Base-by-base conservation (phyloP, 2,113 vertebrate species). In the Mionectes macconnelli region DNA sequence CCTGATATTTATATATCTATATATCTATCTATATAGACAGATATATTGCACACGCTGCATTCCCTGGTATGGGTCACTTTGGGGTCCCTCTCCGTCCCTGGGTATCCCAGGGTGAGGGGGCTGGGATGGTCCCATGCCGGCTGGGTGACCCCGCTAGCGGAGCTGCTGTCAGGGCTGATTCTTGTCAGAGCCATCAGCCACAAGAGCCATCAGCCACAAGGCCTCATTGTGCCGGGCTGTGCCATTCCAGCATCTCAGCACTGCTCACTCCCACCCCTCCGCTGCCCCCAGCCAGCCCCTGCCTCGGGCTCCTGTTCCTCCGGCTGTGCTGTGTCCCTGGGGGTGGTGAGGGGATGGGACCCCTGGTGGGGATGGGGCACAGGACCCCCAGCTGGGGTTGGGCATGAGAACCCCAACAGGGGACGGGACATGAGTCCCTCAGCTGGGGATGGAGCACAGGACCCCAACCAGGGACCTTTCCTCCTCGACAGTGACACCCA, bases 111-210 rank as follows among this genome's bases (percentile, higher is more conserved):
- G 73, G n/a, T 2, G 14, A 45, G 57, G 2, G 27, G 42, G 44
- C 20, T 10, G 0, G 1, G 22, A 42, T 35, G 78, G 73, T 52
- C 27, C 80, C 1, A 0, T 53, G 44, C 60, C 0, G 14, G 72
- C 55, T 17, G n/a, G 55, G 47, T 77, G 87, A 85, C 73, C 69
- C 86, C 1, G 2, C 68, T 5, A 3, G 5, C 7, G 6, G 50
- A 72, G 81, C 73, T 0, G 45, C 95, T 96, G 95, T 96, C 96
- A 96, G 85, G 31, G 35, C 66, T 1, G 21, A 97, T 97, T 97
- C 86, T 91, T 23, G 0, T 97, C 96, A 96, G 67, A 53, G 50
- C 11, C 22, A 2, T 22, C 0, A 4, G 59, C 87, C 76, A 95
- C 95, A 97, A 97, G 91, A 53, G 50, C 11, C 22, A 2, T 22